These are phyloP conservation scores for Protosalanx chinensis DNA, from an alignment of 2,797 vertebrate genomes.

Conservation along the genomic window DNA sequence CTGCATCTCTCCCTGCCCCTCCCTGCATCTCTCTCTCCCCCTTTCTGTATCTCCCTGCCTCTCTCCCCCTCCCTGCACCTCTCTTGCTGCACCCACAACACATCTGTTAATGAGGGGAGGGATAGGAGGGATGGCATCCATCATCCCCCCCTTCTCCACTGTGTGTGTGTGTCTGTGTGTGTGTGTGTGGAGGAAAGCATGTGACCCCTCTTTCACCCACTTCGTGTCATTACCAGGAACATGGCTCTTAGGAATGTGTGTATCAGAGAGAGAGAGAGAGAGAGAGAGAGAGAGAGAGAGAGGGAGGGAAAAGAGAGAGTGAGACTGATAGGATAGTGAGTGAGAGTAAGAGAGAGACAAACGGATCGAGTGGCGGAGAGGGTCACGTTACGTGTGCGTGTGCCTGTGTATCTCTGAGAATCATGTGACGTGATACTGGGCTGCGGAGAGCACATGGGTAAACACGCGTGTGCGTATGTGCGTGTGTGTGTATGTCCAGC, in stretches of 20 bases:
- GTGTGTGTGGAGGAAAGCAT: conserved; percentile 1
- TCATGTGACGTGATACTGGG: not conserved
- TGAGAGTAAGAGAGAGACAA: too few relatives aligned
- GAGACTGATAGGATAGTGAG: too few relatives aligned
- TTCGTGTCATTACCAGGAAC: conserved; percentile 8
- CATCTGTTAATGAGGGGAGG: conserved; percentile 53
- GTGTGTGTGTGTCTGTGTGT: not conserved
- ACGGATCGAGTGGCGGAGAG: not conserved
- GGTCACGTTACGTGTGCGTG: not conserved
- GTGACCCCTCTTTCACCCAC: conserved; percentile 13
- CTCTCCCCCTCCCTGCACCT: conserved; percentile 31
- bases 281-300: too few relatives aligned
- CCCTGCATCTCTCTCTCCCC: not conserved
- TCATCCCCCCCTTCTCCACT: not conserved
- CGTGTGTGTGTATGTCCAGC: conserved; percentile 25
- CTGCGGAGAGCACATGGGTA: conserved; percentile 31
- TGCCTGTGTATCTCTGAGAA: not conserved
- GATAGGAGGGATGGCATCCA: conserved; percentile 13
- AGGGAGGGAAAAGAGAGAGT: too few relatives aligned
- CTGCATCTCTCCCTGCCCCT: conserved; percentile 8
- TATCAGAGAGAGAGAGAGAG: not conserved
- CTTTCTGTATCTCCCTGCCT: not conserved
- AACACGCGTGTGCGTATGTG: conserved; percentile 39
- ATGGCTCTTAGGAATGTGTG: not conserved
- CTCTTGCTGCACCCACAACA: conserved; percentile 41